Evolutionary conservation across 2,797 vertebrate genomes (phyloP), one percentile per base, ranked within the genome.

Genomic region (Corythornis leucogaster): DNA sequence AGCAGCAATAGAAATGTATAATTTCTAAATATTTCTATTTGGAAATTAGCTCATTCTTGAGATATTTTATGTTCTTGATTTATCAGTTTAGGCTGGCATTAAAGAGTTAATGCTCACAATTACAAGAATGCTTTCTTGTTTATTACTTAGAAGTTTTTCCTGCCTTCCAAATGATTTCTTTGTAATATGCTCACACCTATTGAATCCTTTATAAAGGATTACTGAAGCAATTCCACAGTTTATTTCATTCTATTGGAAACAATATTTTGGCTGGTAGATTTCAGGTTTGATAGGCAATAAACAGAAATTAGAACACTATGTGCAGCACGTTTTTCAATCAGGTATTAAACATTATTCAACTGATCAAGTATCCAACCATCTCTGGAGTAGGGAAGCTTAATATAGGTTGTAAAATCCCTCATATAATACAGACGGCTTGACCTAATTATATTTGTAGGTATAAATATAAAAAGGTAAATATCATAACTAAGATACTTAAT

Each of bases 1-100:
- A 94, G 87, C 81, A 87, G 91, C 94, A 91, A 57, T 92, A 91
- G 85, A 85, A 95, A 95, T 83, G 77, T 90, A 90, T 89, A 73
- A 85, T 50, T 90, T 93, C 70, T 76, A 78, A 73, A 89, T 15
- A 79, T 89, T 93, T 90, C 74, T 55, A 50, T 83, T 59, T 87
- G 66, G 79, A 85, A 87, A 48, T 40, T 53, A 28, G 28, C 59
- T 83, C 42, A 19, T 80, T 80, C 73, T 90, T 87, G 31, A 76
- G 66, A 76, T 1, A 5, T 92, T 71, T 48, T 55, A 31, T 85
- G 66, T 66, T 80, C 88, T 82, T 85, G 50, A 82, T 77, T 77
- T 83, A 68, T 85, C 53, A 71, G 22, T 86, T 92, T 35, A 38
- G 28, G 26, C 16, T 78, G 55, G n/a, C 55, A 85, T 50, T 80